Base-by-base conservation (phyloP, 1,140 invertebrate species). In the Drosophila willistoni region DNA sequence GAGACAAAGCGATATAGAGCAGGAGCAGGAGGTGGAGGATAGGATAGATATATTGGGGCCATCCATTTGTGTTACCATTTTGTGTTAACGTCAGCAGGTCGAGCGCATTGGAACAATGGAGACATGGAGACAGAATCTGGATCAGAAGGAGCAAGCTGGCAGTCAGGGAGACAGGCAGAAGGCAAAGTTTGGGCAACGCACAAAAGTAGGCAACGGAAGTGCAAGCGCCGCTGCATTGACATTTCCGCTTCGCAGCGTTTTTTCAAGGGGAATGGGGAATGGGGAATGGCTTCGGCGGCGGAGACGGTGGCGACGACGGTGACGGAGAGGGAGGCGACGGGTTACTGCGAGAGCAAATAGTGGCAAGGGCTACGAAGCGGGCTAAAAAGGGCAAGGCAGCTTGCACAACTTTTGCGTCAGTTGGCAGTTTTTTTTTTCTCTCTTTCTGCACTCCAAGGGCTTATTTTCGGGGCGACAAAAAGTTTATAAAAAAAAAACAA, bases 21-120 rank as follows among this genome's bases (percentile, higher is more conserved):
- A 19, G 10, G 22, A 19, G 57, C 2, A 39, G 19, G 56, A 39
- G 29, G 54, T 56, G 34, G 47, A 44, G 22, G 19, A 29, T 25
- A 14, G 36, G 36, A 56, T 56, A 51, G 44, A 51, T 51, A 51
- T 51, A 51, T 51, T 74, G 65, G 59, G 68, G 79, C 67, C 70
- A 78, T 75, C 79, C 83, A 87, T 87, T 87, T 87, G 83, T 87
- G 83, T 87, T 87, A 89, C 83, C 84, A 87, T 87, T 87, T 87
- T 87, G 77, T 83, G 83, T 86, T 76, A 89, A 80, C 83, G 80
- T 87, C 83, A 87, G 83, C 83, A 87, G 84, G 73, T 75, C 69
- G 76, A 89, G 64, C 68, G 68, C 83, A 60, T 68, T 79, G 79
- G 79, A 87, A 82, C 79, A 87, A 86, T 79, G 60, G 54, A 70